Evolutionary conservation across 1,140 invertebrate species (phyloP).

Genomic region (Drosophila cardini): DNA sequence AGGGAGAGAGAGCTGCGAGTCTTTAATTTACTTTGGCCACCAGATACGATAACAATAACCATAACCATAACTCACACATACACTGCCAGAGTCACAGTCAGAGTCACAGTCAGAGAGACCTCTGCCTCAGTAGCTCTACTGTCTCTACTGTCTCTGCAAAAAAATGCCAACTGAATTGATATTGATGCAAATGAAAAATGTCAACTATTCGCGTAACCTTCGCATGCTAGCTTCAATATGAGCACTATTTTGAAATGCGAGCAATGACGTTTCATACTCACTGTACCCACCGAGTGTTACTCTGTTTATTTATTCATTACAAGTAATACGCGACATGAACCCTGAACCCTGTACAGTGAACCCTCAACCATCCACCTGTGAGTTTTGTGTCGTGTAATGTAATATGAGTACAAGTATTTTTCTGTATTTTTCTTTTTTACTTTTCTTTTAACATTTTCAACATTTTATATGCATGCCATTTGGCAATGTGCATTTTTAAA

Average conservation of each 20-base stretch:
- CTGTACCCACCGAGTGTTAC: conserved; percentile 17
- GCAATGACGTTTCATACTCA: not conserved
- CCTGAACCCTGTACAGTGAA: not conserved
- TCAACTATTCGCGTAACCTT: conserved; percentile 68
- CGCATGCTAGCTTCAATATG: conserved; percentile 31
- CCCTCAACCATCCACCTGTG: not conserved
- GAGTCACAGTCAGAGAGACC: too few relatives aligned
- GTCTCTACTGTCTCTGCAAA: not conserved
- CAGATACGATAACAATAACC: conserved; percentile 50
- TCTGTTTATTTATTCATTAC: conserved; percentile 79
- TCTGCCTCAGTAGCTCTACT: not conserved
- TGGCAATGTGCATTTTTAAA: conserved; percentile 75
- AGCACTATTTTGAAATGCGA: conserved; percentile 19
- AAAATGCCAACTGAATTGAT: conserved; percentile 72
- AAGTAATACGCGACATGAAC: conserved; percentile 63
- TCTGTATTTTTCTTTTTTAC: conserved; percentile 29
- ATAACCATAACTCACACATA: conserved; percentile 67
- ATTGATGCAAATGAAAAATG: conserved; percentile 81
- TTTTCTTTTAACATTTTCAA: not conserved
- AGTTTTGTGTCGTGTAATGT: conserved; percentile 55
- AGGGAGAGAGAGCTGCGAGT: conserved; percentile 1
- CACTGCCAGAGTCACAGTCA: too few relatives aligned
- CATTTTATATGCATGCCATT: conserved; percentile 79
- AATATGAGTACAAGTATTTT: conserved; percentile 57
- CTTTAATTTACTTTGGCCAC: conserved; percentile 65